These are phyloP conservation scores for Chironomus tentans DNA, from an alignment of 2,888 invertebrate genomes.

Conservation along the genomic window DNA sequence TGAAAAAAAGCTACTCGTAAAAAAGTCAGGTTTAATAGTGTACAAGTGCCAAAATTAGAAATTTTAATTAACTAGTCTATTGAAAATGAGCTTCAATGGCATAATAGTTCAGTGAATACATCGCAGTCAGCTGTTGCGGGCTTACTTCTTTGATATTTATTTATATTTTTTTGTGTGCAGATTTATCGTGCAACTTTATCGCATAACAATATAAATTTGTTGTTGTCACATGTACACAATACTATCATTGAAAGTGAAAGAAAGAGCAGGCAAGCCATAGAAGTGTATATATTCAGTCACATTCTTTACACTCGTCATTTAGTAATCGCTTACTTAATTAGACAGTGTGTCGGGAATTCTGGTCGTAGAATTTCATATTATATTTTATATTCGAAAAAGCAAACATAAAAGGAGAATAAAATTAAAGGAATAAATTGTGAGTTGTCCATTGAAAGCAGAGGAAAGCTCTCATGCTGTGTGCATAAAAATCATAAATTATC, in stretches of 20 bases:
- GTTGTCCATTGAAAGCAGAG: neutral
- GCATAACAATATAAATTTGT: neutral
- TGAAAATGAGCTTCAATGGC: neutral
- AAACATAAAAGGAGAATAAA: neutral
- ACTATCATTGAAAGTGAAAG: neutral
- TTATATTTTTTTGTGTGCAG: neutral
- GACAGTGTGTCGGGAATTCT: neutral
- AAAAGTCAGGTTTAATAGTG: neutral
- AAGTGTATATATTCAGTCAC: neutral
- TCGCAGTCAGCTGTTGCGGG: neutral
- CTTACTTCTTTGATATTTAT: neutral
- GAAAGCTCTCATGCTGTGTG: no score
- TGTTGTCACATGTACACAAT: neutral
- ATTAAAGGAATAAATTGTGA: neutral
- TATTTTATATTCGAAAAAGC: neutral
- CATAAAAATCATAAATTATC: neutral
- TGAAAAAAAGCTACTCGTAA: neutral
- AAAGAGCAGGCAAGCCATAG: neutral
- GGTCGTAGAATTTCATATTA: no score
- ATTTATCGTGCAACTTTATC: neutral
- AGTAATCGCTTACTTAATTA: neutral
- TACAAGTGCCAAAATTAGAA: conserved; percentile 5
- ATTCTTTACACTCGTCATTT: neutral
- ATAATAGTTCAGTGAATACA: neutral
- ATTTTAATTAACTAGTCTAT: neutral